Percentiles rank a stretch among this genome's conserved stretches.
Evolutionary conservation across 2,888 invertebrate species (phyloP).

Genomic region (Steromphala cineraria): DNA sequence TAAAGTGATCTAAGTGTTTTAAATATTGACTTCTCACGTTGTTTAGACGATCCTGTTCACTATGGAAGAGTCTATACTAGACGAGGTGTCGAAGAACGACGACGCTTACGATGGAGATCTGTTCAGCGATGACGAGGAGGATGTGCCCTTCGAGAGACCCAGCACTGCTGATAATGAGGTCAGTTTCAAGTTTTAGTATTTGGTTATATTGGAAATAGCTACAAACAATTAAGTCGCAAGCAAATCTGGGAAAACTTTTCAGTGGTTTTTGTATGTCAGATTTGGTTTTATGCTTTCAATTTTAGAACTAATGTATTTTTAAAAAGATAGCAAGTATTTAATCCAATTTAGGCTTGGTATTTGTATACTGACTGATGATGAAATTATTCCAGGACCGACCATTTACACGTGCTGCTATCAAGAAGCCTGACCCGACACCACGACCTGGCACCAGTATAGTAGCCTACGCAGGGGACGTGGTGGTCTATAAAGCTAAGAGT

Average conservation of each 20-base stretch:
- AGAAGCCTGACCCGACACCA: conserved; percentile 41
- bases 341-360: too few species aligned
- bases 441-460: conserved; percentile 50
- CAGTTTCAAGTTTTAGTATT: neutral
- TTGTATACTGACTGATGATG: too few species aligned
- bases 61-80: conserved; percentile 84
- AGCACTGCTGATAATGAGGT: conserved; percentile 68
- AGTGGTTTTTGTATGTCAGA: too few species aligned
- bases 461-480: conserved; percentile 59
- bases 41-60: conserved; percentile 90
- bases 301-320: too few species aligned
- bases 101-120: conserved; percentile 73
- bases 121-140: conserved; percentile 64
- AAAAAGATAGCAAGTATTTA: too few species aligned
- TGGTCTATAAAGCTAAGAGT: conserved; percentile 65
- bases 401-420: conserved; percentile 65
- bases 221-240: too few species aligned
- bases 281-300: too few species aligned
- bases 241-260: too few species aligned
- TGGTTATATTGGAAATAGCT: neutral
- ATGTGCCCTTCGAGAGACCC: conserved; percentile 67
- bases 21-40: neutral
- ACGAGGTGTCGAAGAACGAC: conserved; percentile 78
- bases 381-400: conserved; percentile 58
- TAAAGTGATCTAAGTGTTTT: too few species aligned